Percentiles rank a stretch among this genome's conserved stretches.
These are phyloP conservation scores for Tragopan temminckii DNA, from an alignment of 2,797 vertebrate genomes.

Conservation along the genomic window DNA sequence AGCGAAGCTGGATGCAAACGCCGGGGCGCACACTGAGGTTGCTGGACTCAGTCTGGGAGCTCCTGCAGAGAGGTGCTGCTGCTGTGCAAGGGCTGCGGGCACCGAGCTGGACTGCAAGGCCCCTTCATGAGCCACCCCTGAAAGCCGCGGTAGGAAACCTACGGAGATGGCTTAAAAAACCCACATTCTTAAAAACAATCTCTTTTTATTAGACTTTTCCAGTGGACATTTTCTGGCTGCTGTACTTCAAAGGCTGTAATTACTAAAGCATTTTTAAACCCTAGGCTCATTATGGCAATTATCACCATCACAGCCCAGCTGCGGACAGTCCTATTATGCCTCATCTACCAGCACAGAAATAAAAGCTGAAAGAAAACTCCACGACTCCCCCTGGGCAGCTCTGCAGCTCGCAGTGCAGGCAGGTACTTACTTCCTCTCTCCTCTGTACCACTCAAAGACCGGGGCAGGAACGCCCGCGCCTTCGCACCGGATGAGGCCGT, in stretches of 20 bases:
- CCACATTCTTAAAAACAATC: neutral
- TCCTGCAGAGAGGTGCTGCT: neutral
- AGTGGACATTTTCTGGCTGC: neutral
- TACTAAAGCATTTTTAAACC: neutral
- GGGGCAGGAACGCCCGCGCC: slow-evolving; percentile 94
- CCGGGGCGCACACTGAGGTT: fast-evolving
- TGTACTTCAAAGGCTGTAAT: neutral
- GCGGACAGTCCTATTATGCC: neutral
- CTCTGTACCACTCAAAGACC: slow-evolving; percentile 96
- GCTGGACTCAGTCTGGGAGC: fast-evolving
- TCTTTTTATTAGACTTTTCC: neutral
- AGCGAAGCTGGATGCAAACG: neutral
- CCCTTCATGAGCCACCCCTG: neutral
- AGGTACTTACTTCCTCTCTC: slow-evolving; percentile 95
- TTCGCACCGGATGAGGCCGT: slow-evolving; percentile 94
- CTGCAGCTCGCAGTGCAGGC: neutral
- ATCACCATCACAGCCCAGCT: neutral
- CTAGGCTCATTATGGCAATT: neutral
- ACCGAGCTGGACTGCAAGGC: too few species aligned
- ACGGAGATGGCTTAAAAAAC: fast-evolving
- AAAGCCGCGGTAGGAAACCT: neutral
- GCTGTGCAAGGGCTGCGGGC: neutral
- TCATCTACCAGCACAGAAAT: neutral
- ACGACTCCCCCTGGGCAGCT: too few species aligned
- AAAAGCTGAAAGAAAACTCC: fast-evolving